phyloP scores from a whole-genome alignment of 2,888 invertebrate species.

The Sepioteuthis lessoniana region DNA sequence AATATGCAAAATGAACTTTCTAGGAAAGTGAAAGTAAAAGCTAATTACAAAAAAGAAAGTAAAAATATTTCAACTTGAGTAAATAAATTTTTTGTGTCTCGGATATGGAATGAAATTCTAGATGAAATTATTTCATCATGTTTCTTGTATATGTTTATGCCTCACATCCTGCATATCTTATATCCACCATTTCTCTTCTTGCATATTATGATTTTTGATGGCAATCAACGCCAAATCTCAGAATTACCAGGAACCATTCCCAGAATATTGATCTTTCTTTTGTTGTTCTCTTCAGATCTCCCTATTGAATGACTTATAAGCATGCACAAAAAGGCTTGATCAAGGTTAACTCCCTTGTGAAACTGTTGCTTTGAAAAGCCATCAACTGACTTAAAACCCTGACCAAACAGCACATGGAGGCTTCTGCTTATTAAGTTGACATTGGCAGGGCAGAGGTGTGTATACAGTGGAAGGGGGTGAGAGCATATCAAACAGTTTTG shows the following conservation, averaged over 20 bases:
- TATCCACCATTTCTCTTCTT: no score
- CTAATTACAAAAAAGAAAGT: no score
- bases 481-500: background rate
- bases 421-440: background rate
- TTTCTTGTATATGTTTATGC: no score
- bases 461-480: background rate
- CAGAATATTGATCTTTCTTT: background rate
- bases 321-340: background rate
- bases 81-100: no score
- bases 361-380: background rate
- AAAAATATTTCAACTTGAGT: no score
- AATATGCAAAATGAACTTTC: no score
- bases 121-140: no score
- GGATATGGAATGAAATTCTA: no score
- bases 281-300: background rate
- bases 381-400: background rate
- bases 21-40: no score
- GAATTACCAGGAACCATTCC: background rate
- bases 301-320: background rate
- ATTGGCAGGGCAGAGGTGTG: background rate
- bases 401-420: background rate
- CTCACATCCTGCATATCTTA: no score
- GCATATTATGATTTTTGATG: background rate
- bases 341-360: constrained; percentile 6
- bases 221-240: background rate